Conservation (phyloP, 1,140 invertebrate species). For the Coelopa frigida region DNA sequence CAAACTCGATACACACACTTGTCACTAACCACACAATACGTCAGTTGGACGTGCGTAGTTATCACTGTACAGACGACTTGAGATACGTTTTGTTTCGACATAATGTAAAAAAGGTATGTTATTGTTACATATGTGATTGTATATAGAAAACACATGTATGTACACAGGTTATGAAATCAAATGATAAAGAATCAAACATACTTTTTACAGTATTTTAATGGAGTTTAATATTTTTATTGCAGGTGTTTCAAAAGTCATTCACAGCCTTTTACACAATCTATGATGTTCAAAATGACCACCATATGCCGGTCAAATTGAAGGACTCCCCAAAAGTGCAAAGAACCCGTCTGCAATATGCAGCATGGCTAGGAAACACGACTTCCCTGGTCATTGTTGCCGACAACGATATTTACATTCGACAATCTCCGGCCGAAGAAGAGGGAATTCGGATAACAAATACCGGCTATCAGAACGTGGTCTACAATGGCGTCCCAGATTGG, state of each 20-base stretch:
- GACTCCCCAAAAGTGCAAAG: constrained; percentile 59
- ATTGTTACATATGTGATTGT: neutral
- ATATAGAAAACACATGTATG: neutral
- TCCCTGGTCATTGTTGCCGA: constrained; percentile 65
- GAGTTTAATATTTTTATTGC: constrained; percentile 41
- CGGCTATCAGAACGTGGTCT: constrained; percentile 66
- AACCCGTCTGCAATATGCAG: constrained; percentile 65
- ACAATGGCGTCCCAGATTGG: constrained; percentile 91
- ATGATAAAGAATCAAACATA: no score
- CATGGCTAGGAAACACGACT: constrained; percentile 69
- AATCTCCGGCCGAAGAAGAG: constrained; percentile 57
- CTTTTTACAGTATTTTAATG: no score
- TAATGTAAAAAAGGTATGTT: constrained; percentile 74
- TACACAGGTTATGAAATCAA: no score
- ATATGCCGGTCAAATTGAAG: constrained; percentile 67
- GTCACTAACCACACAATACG: constrained; percentile 79
- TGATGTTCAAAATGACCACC: constrained; percentile 77
- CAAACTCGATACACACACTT: constrained; percentile 65
- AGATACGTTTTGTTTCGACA: constrained; percentile 77
- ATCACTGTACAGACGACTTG: constrained; percentile 71
- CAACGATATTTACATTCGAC: constrained; percentile 80
- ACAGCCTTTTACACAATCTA: constrained; percentile 78
- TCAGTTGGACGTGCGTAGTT: constrained; percentile 75
- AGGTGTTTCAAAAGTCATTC: constrained; percentile 74
- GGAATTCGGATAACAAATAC: constrained; percentile 63